Percentiles rank a stretch among this genome's conserved stretches.
phyloP scores from a whole-genome alignment of 2,888 invertebrate species.

The Tenodera sinensis region DNA sequence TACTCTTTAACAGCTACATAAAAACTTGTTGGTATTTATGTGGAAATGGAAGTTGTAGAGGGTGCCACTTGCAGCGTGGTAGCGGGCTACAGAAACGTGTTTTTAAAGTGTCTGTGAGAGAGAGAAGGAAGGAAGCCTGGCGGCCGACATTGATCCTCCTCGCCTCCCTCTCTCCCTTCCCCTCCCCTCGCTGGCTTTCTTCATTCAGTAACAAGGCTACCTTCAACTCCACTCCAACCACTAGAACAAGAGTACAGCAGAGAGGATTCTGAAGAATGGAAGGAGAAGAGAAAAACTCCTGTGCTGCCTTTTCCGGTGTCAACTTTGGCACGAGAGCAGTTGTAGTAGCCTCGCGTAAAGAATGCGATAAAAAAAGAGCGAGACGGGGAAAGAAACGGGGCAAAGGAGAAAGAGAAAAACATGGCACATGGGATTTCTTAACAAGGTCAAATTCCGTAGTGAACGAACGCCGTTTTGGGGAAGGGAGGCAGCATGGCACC shows the following conservation, averaged over 20 bases:
- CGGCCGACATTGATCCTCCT: conserved; percentile 23
- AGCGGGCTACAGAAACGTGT: neutral
- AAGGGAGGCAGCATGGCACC: neutral
- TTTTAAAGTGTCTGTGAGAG: neutral
- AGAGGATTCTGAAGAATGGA: neutral
- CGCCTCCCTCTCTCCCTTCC: conserved; percentile 4
- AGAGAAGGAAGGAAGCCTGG: neutral
- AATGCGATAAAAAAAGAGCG: neutral
- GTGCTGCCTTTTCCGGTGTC: conserved; percentile 16
- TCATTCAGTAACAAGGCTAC: conserved; percentile 26
- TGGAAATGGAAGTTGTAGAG: neutral
- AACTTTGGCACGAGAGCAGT: conserved; percentile 23
- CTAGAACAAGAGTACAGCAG: conserved; percentile 1
- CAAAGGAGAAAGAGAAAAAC: neutral
- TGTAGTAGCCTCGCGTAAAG: neutral
- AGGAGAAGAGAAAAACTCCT: neutral
- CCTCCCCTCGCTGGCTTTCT: conserved; percentile 3
- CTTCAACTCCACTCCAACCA: neutral
- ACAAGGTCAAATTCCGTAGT: neutral
- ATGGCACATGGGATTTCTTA: neutral
- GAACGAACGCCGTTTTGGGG: neutral
- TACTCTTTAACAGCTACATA: neutral
- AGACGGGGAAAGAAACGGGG: neutral
- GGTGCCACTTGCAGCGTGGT: neutral
- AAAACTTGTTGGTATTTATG: neutral